A percentile compares a stretch with the other conserved stretches of the same genome.
These are phyloP conservation scores for Silurus meridionalis DNA, from an alignment of 2,113 vertebrate species.

Conservation along the genomic window DNA sequence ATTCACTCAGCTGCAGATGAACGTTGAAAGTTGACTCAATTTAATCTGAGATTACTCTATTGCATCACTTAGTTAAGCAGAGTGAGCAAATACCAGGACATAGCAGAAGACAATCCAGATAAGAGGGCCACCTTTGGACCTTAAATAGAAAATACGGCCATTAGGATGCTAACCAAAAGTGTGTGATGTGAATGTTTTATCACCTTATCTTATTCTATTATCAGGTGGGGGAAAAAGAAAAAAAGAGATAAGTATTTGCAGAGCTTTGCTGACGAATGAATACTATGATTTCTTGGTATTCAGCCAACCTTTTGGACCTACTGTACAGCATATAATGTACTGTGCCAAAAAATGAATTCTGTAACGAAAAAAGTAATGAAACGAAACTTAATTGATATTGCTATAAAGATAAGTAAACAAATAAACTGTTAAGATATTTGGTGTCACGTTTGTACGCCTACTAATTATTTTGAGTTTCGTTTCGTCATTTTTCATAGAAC, in stretches of 20 bases:
- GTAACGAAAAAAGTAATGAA: neutral
- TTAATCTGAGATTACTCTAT: slow-evolving; percentile 4
- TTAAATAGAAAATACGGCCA: slow-evolving; percentile 55
- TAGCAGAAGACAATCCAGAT: slow-evolving; percentile 25
- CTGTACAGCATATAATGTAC: neutral
- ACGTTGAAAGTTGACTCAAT: neutral
- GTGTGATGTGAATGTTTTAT: slow-evolving; percentile 12
- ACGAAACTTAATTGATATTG: neutral
- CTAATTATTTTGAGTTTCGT: neutral
- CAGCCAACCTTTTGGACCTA: too few species aligned
- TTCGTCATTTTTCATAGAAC: neutral
- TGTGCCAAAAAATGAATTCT: neutral
- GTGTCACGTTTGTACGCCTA: neutral
- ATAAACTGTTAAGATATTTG: neutral
- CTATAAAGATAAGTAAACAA: neutral
- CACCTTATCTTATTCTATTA: slow-evolving; percentile 23
- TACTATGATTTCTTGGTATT: too few species aligned
- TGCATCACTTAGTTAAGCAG: slow-evolving; percentile 13
- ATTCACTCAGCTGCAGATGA: neutral
- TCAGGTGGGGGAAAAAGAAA: neutral
- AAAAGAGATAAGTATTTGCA: neutral
- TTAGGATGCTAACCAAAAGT: slow-evolving; percentile 52
- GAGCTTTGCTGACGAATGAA: neutral
- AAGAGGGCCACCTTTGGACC: slow-evolving; percentile 59
- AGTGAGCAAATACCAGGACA: neutral